Conservation (phyloP, 2,113 vertebrate species). For the Cyanistes caeruleus region DNA sequence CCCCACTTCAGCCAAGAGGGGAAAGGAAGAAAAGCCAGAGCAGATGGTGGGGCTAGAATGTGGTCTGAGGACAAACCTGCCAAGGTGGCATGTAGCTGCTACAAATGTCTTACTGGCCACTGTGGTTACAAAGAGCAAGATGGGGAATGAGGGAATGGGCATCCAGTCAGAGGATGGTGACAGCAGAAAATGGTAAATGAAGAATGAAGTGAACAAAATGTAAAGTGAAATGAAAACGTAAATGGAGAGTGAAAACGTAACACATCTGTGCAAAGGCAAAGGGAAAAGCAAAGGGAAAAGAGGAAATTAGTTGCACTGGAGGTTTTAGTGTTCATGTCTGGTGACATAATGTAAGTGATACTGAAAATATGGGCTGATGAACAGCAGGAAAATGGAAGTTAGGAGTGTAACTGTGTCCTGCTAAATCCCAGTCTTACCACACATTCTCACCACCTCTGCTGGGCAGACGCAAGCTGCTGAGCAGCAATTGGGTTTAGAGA, state of each 20-base stretch:
- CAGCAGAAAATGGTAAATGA: not conserved
- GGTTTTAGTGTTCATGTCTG: not conserved
- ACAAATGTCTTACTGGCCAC: not conserved
- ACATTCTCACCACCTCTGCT: not conserved
- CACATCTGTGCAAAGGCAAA: not conserved
- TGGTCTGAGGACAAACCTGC: not conserved
- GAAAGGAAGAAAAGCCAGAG: not conserved
- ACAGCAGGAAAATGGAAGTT: not conserved
- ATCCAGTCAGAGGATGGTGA: not conserved
- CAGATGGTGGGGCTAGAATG: not conserved
- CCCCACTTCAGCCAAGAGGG: not conserved
- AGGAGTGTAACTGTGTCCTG: not conserved
- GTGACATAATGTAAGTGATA: not conserved
- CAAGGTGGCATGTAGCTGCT: not conserved
- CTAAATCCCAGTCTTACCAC: not conserved
- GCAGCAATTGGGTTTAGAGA: not conserved
- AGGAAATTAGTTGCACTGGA: not conserved
- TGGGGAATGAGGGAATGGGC: not conserved
- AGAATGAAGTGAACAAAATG: fast-evolving
- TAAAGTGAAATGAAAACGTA: not conserved
- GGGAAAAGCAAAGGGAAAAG: not conserved
- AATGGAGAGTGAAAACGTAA: not conserved
- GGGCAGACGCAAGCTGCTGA: not conserved
- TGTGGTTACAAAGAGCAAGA: not conserved
- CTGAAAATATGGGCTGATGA: not conserved